These are phyloP conservation scores for Lates calcarifer DNA, from an alignment of 2,113 vertebrate genomes.

Conservation along the genomic window DNA sequence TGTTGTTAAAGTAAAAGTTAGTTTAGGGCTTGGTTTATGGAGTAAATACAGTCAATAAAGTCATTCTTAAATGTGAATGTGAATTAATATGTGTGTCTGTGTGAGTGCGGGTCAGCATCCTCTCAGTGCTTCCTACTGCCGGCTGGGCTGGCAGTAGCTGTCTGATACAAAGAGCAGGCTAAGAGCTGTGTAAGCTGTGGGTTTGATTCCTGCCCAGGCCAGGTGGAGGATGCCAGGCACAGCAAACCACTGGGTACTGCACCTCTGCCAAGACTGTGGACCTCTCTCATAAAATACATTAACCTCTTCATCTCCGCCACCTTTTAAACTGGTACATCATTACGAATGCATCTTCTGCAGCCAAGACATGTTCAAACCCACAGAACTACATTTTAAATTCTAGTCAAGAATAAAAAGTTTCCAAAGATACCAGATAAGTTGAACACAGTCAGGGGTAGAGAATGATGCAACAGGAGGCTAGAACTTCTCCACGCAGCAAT, in stretches of 20 bases:
- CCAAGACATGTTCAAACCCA: conserved; percentile 23
- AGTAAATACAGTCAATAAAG: conserved; percentile 20
- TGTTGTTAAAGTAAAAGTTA: conserved; percentile 34
- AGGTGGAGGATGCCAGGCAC: conserved; percentile 70
- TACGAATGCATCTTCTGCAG: conserved; percentile 28
- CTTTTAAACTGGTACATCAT: background rate
- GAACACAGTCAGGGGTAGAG: conserved; percentile 16
- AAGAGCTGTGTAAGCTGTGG: conserved; percentile 79
- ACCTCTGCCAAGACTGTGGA: conserved; percentile 41
- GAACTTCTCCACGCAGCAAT: conserved; percentile 10
- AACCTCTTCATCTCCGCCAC: conserved; percentile 20
- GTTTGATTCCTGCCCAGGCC: conserved; percentile 74
- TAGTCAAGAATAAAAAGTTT: conserved; percentile 30
- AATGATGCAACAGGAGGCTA: conserved; percentile 48
- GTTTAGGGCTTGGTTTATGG: conserved; percentile 27
- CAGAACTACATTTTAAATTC: conserved; percentile 40
- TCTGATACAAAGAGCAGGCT: conserved; percentile 59
- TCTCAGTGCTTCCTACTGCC: conserved; percentile 53
- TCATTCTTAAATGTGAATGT: background rate
- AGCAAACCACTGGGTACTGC: conserved; percentile 62
- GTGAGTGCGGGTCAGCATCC: conserved; percentile 38
- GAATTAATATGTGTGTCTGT: conserved; percentile 23
- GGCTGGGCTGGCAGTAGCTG: conserved; percentile 56
- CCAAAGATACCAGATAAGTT: conserved; percentile 42
- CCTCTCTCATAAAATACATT: conserved; percentile 38